These are phyloP conservation scores for Platichthys flesus DNA, from an alignment of 2,113 vertebrate species.

Conservation along the genomic window DNA sequence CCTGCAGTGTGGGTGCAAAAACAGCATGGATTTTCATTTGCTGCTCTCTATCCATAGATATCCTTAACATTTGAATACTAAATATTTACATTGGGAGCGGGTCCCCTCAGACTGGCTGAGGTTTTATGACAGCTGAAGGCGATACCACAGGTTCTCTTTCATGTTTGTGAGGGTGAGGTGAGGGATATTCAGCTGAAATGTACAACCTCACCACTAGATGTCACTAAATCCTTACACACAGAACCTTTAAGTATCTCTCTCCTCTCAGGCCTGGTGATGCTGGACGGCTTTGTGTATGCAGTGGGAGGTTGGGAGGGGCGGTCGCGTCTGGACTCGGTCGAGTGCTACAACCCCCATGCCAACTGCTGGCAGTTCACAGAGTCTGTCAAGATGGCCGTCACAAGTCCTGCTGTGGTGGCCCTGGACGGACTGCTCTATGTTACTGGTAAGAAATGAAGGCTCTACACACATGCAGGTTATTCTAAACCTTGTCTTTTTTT, in stretches of 20 bases:
- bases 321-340: conserved; percentile 83
- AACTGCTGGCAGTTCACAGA: conserved; percentile 84
- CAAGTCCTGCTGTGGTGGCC: conserved; percentile 85
- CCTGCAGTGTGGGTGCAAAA: too few species aligned
- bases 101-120: too few species aligned
- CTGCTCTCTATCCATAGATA: background rate
- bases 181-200: too few species aligned
- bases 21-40: too few species aligned
- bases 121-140: too few species aligned
- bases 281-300: conserved; percentile 85
- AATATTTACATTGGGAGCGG: too few species aligned
- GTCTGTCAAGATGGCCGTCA: conserved; percentile 85
- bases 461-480: background rate
- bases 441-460: conserved; percentile 73
- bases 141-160: too few species aligned
- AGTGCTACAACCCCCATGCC: conserved; percentile 84
- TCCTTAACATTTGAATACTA: too few species aligned
- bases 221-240: too few species aligned
- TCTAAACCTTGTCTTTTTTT: background rate
- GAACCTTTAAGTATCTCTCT: background rate
- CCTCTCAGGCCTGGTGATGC: conserved; percentile 82
- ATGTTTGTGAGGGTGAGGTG: too few species aligned
- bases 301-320: conserved; percentile 86
- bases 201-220: too few species aligned
- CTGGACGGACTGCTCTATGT: conserved; percentile 85